Evolutionary conservation across 2,888 invertebrate species (phyloP), one percentile per base, ranked within the genome.

Genomic region (Cistogaster globosa): DNA sequence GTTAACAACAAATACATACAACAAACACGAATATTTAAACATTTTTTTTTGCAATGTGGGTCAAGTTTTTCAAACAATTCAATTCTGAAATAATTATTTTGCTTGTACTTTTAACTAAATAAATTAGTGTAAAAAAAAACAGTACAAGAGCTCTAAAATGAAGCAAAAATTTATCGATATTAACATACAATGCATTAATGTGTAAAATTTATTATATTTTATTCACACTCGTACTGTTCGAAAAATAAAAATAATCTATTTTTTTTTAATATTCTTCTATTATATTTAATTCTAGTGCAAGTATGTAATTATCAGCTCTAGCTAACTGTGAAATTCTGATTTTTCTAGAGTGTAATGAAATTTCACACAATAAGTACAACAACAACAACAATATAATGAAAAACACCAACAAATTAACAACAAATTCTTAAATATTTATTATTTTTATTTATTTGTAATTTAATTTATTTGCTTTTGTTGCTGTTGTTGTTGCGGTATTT

Each of bases 301-400:
- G 45, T 48, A 36, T 62, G 51, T 75, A 78, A 78, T 78, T 78
- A 78, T 78, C 63, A 45, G 48, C 74, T 86, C 68, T 71, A 76
- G 83, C 48, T 55, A 20, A 77, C 58, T 80, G 75, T 86, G 77
- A 75, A 65, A 75, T 81, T 65, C 77, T 60, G 77, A 74, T 85
- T 75, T 85, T 75, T 65, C 32, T 62, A 57, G 26, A 76, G n/a
- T 76, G 74, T 67, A 76, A 65, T 79, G 76, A 79, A 79, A 67
- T 83, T 86, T 83, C 80, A 86, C 86, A 86, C 86, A 83, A 18
- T 68, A 55, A 20, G 38, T 26, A 55, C 20, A 69, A 63, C 18
- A 53, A n/a, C 45, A 45, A 48, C 16, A 48, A 48, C 45, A 45
- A 48, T n/a, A n/a, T 48, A 53, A 53, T 53, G 18, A 53, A 57